Evolutionary conservation across 2,888 invertebrate genomes (phyloP), one percentile per base, ranked within the genome.

Genomic region (Volucella inanis): DNA sequence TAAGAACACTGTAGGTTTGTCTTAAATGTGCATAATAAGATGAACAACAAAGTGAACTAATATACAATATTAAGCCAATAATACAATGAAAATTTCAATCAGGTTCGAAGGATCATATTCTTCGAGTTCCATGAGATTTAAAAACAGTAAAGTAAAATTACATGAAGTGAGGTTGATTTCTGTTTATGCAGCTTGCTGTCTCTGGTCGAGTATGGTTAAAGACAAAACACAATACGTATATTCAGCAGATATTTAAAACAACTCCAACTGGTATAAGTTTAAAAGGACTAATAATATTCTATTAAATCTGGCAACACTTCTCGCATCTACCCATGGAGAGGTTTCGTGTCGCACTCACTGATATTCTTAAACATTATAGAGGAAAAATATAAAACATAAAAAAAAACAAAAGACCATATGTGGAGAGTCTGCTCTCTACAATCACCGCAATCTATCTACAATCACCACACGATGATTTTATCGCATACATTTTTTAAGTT

Each of bases 261-360:
- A 38, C 38, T 55, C 38, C n/a, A 55, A 38, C 18, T 22, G 18
- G 18, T 22, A 9, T 22, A 59, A 14, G 43, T 22, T 18, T 9
- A 39, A 47, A 22, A 31, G 31, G 31, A 31, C 0, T 31, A 6
- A 31, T 6, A 31, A 22, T 31, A 6, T 31, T 2, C 31, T 11
- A 59, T 14, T 65, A 50, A 68, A 68, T 47, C 76, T 76, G 76
- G 76, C 76, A 76, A 68, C 67, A 59, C 52, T 54, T 31, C 31
- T 31, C 31, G 31, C 31, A 47, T 45, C 9, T 12, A 39, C 43
- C 1, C 39, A 50, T 38, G 50, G 45, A 68, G 65, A 65, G 59
- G 50, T 50, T 41, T 31, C 10, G 15, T 47, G n/a, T 45, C 49
- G 38, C 39, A 64, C 62, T 39, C 39, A 55, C 38, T 14, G 11